These are phyloP conservation scores for Platynereis dumerilii DNA, from an alignment of 2,888 invertebrate species.

Conservation along the genomic window DNA sequence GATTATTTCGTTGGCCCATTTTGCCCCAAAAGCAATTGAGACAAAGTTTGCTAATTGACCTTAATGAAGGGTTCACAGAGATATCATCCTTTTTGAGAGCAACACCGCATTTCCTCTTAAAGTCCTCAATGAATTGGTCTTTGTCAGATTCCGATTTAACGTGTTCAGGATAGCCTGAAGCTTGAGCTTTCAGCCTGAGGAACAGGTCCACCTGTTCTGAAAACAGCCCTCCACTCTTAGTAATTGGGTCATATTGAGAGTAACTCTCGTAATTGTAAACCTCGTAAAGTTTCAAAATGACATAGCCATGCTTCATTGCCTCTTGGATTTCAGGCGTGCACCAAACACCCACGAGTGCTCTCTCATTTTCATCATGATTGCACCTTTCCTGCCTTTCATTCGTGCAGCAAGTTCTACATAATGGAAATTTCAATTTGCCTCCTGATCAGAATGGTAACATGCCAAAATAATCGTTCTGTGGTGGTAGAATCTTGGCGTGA, in stretches of 20 bases:
- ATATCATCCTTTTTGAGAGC: conserved; percentile 13
- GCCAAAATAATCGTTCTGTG: conserved; percentile 45
- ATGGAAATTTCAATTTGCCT: conserved; percentile 52
- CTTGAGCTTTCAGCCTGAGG: conserved; percentile 46
- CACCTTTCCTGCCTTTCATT: conserved; percentile 3
- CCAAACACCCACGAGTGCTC: conserved; percentile 52
- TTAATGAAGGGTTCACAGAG: not conserved
- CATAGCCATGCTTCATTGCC: conserved; percentile 52
- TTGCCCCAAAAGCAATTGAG: conserved; percentile 36
- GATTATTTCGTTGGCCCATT: not conserved
- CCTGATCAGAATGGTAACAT: conserved; percentile 49
- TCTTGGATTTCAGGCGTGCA: conserved; percentile 53
- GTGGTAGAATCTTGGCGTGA: conserved; percentile 46
- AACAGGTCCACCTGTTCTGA: conserved; percentile 49
- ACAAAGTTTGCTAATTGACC: not conserved
- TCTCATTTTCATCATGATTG: conserved; percentile 30
- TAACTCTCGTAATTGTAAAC: conserved; percentile 3
- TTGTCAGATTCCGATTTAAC: not conserved
- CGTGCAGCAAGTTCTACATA: conserved; percentile 52
- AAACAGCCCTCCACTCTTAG: conserved; percentile 45
- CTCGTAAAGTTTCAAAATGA: conserved; percentile 43
- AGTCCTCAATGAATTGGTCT: conserved; percentile 36
- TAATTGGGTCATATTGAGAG: conserved; percentile 24
- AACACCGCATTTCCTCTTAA: conserved; percentile 1
- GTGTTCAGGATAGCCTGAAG: conserved; percentile 13